These are phyloP conservation scores for Ctenosaura bakeri DNA, from an alignment of 2,797 vertebrate species.

Conservation along the genomic window DNA sequence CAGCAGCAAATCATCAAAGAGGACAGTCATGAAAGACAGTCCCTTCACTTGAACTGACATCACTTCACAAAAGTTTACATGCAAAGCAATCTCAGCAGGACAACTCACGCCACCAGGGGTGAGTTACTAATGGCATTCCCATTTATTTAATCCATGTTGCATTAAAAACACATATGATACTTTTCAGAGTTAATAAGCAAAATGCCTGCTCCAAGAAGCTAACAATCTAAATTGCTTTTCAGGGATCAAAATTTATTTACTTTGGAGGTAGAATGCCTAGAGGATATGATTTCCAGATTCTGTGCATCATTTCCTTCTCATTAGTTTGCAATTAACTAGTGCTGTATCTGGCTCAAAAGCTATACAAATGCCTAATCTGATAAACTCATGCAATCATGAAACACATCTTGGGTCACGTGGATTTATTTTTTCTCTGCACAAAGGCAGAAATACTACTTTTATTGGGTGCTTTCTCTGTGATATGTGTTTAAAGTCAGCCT, in stretches of 20 bases:
- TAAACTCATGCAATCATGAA: background rate
- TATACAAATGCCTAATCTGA: background rate
- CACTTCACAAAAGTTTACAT: slow-evolving; percentile 14
- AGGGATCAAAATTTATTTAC: background rate
- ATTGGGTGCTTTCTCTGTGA: background rate
- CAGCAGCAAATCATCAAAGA: background rate
- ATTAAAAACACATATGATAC: background rate
- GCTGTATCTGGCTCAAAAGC: background rate
- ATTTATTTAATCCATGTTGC: background rate
- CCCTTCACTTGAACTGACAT: background rate
- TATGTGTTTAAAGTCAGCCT: background rate
- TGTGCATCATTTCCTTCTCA: background rate
- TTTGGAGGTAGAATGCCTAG: background rate
- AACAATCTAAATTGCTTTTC: slow-evolving; percentile 8
- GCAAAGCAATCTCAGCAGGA: background rate
- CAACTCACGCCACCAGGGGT: background rate
- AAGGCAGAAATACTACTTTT: background rate
- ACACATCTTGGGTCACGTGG: background rate
- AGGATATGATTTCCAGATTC: background rate
- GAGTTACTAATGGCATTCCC: background rate
- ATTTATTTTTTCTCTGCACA: background rate
- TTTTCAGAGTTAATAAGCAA: slow-evolving; percentile 3
- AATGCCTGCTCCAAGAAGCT: background rate
- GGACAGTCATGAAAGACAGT: slow-evolving; percentile 25
- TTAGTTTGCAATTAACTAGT: slow-evolving; percentile 2